phyloP scores from a whole-genome alignment of 1,140 invertebrate genomes.

The Frieseomelitta varia region DNA sequence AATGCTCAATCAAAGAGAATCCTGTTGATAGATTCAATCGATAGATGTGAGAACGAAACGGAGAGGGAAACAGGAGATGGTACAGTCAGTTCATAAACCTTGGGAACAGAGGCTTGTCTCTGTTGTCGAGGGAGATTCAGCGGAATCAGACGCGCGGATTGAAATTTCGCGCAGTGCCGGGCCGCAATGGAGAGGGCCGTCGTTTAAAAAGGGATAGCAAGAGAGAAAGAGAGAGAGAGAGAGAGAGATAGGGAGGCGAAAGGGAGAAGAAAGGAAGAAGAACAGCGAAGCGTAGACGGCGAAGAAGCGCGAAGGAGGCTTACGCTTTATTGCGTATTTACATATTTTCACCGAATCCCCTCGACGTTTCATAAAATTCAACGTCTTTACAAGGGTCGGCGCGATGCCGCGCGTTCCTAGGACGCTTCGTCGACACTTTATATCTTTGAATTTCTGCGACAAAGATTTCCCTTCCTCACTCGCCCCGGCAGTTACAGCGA shows the following conservation, averaged over 20 bases:
- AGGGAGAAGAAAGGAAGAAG: background rate
- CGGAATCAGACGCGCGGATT: background rate
- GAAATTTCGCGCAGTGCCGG: constrained; percentile 40
- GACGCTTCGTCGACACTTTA: constrained; percentile 61
- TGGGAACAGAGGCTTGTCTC: background rate
- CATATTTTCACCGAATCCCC: constrained; percentile 66
- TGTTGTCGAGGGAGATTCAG: constrained; percentile 35
- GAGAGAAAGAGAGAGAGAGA: background rate
- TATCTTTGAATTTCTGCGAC: constrained; percentile 65
- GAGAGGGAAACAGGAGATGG: background rate
- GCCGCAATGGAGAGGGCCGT: no score
- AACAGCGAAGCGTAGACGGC: background rate
- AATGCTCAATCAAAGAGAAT: background rate
- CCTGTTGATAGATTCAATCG: background rate
- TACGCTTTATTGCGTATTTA: constrained; percentile 71
- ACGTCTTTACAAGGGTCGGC: constrained; percentile 64
- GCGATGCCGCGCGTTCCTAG: constrained; percentile 27
- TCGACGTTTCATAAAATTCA: constrained; percentile 70
- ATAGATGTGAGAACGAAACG: background rate
- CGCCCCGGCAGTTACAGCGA: background rate
- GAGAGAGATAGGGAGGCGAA: background rate
- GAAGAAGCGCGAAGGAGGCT: constrained; percentile 29
- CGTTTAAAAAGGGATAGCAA: background rate
- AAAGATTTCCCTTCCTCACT: constrained; percentile 41
- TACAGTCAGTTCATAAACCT: constrained; percentile 34